Evolutionary conservation across 1,140 invertebrate genomes (phyloP).

Genomic region (Eubasilissa regina): DNA sequence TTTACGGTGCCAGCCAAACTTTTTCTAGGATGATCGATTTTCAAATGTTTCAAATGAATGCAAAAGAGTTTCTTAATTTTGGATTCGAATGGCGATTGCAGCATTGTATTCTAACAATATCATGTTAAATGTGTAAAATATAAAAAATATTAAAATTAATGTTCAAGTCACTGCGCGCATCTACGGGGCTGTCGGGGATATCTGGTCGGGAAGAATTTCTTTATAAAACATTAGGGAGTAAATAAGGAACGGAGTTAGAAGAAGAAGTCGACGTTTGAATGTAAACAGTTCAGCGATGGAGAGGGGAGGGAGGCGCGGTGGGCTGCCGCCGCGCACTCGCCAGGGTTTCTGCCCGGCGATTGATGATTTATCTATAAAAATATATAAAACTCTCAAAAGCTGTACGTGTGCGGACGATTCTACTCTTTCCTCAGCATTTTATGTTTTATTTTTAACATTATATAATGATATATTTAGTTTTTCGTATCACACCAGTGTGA

Average conservation of each 20-base stretch:
- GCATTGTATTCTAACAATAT: too few relatives aligned
- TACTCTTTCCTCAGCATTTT: constrained; percentile 21
- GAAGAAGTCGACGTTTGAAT: neutral
- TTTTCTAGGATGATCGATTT: too few relatives aligned
- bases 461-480: neutral
- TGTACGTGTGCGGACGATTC: neutral
- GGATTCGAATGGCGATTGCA: too few relatives aligned
- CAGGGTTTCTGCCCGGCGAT: neutral
- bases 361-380: constrained; percentile 1
- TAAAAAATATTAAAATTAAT: too few relatives aligned
- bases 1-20: too few relatives aligned
- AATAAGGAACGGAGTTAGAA: neutral
- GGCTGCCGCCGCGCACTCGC: neutral
- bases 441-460: constrained; percentile 23
- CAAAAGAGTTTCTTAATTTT: too few relatives aligned
- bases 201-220: constrained; percentile 12
- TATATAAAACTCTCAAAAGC: constrained; percentile 20
- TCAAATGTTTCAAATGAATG: too few relatives aligned
- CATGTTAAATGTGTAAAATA: too few relatives aligned
- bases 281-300: constrained; percentile 10
- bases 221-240: constrained; percentile 31
- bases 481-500: constrained; percentile 15
- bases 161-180: neutral
- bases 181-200: neutral
- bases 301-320: neutral